Evolutionary conservation across 2,113 vertebrate species (phyloP).

Genomic region (Panthera uncia): DNA sequence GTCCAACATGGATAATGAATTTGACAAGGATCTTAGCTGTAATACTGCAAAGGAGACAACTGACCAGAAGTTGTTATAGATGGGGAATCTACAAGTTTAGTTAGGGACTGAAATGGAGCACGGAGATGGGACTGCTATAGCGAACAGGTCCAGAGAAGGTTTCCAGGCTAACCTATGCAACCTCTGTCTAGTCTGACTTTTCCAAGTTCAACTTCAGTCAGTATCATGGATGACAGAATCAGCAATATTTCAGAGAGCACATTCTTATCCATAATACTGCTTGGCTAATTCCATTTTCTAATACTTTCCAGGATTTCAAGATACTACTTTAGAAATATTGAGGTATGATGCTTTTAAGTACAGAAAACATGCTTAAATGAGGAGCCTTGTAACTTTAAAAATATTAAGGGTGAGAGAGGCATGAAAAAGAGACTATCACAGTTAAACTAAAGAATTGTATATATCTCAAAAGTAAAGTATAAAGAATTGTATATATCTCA

Average conservation of each 20-base stretch:
- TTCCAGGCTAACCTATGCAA: background rate
- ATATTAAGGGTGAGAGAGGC: conserved; percentile 20
- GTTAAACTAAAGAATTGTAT: background rate
- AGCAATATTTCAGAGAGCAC: background rate
- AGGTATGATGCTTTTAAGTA: conserved; percentile 17
- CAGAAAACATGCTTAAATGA: conserved; percentile 36
- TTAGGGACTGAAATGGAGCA: background rate
- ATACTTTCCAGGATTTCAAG: conserved; percentile 16
- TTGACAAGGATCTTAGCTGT: background rate
- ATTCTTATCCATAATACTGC: conserved; percentile 3
- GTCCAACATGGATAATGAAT: conserved; percentile 5
- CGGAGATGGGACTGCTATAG: background rate
- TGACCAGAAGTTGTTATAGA: background rate
- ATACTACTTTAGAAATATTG: background rate
- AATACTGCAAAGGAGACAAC: conserved; percentile 31
- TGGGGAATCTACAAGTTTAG: background rate
- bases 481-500: background rate
- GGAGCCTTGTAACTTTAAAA: background rate
- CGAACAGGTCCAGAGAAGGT: background rate
- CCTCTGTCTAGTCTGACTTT: conserved; percentile 30
- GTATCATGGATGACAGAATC: background rate
- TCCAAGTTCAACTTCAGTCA: background rate
- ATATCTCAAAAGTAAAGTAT: background rate
- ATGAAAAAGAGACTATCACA: conserved; percentile 32
- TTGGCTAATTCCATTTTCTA: conserved; percentile 22